Conservation (phyloP, 2,113 vertebrate genomes). For the Pagrus major region DNA sequence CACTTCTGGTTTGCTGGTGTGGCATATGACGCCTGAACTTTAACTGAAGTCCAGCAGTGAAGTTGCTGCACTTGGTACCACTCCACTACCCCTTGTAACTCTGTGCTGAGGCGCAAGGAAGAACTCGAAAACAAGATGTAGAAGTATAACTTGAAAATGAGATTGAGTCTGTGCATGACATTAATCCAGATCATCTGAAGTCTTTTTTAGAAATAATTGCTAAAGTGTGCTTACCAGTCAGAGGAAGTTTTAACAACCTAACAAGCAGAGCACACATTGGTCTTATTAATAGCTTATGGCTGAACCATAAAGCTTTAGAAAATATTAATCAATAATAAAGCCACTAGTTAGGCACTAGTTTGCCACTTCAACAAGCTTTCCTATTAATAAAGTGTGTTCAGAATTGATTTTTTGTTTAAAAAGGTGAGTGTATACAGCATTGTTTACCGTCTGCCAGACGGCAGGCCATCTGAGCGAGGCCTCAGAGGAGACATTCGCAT, state of each 20-base stretch:
- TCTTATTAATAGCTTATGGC: background rate
- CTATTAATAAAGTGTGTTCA: background rate
- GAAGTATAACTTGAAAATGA: too few relatives aligned
- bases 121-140: too few relatives aligned
- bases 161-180: too few relatives aligned
- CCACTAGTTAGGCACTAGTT: too few relatives aligned
- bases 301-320: background rate
- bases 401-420: background rate
- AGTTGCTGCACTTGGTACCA: too few relatives aligned
- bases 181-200: background rate
- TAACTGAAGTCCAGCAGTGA: too few relatives aligned
- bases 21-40: too few relatives aligned
- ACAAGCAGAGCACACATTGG: rapidly evolving
- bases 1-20: too few relatives aligned
- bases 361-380: background rate
- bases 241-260: background rate
- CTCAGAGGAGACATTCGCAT: conserved; percentile 39
- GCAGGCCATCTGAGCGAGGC: conserved; percentile 29
- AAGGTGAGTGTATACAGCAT: background rate
- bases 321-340: background rate
- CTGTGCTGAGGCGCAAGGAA: too few relatives aligned
- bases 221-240: background rate
- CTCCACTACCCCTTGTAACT: too few relatives aligned
- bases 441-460: conserved; percentile 37
- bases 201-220: background rate